Conservation (phyloP, 23 tunicate species). For the Styela plicata region DNA sequence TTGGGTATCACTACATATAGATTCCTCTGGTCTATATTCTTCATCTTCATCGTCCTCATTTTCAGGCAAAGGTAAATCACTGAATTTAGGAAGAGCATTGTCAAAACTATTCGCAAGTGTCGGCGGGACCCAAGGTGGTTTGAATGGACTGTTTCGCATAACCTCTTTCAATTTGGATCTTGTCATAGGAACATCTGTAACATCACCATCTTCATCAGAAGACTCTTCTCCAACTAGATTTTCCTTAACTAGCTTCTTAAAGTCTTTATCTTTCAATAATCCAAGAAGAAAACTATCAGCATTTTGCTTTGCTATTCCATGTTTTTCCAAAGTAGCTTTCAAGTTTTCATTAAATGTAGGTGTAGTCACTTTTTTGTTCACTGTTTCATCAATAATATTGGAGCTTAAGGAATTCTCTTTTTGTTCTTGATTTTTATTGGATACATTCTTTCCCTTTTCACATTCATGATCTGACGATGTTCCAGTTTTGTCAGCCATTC, state of each 20-base stretch:
- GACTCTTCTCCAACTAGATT: constrained; percentile 34
- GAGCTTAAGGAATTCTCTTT: too few relatives aligned
- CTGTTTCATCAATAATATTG: too few relatives aligned
- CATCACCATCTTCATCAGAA: background rate
- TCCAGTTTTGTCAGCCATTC: too few relatives aligned
- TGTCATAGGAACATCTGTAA: background rate
- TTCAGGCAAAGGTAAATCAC: constrained; percentile 63
- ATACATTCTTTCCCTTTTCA: too few relatives aligned
- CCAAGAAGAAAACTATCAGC: constrained; percentile 50
- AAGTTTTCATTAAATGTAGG: constrained; percentile 51
- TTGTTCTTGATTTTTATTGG: too few relatives aligned
- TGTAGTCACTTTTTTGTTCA: too few relatives aligned
- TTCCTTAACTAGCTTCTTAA: constrained; percentile 40
- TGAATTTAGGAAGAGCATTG: constrained; percentile 26
- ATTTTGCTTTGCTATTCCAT: constrained; percentile 74
- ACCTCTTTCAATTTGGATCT: constrained; percentile 23
- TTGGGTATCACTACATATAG: constrained; percentile 3
- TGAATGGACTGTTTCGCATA: constrained; percentile 26
- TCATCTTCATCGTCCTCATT: constrained; percentile 84
- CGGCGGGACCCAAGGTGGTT: constrained; percentile 13
- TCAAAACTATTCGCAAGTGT: background rate
- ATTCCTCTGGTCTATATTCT: constrained; percentile 49
- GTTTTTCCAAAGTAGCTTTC: constrained; percentile 71
- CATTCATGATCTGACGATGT: too few relatives aligned
- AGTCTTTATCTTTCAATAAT: constrained; percentile 60